Evolutionary conservation across 2,888 invertebrate genomes (phyloP).

Genomic region (Sinhomidia bicolor): DNA sequence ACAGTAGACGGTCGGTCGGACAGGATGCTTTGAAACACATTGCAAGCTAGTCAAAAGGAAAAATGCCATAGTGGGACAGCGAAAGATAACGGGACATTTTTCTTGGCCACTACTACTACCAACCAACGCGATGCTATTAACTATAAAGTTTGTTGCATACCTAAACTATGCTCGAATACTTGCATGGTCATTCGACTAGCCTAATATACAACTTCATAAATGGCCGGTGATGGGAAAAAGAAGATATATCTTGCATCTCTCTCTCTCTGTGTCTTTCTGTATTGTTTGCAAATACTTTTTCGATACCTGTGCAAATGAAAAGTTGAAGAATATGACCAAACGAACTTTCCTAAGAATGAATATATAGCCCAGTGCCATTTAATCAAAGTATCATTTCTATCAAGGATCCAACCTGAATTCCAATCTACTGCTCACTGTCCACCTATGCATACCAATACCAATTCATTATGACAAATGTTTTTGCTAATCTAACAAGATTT

Average conservation of each 20-base stretch:
- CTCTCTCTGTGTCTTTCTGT: too few species aligned
- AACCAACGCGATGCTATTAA: not conserved
- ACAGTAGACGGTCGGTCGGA: conserved; percentile 3
- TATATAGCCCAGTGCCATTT: not conserved
- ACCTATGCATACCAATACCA: not conserved
- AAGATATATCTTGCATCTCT: too few species aligned
- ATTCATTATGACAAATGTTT: not conserved
- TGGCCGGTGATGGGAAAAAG: too few species aligned
- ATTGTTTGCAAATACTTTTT: not conserved
- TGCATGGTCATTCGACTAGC: conserved; percentile 13
- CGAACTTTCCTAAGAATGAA: conserved; percentile 26
- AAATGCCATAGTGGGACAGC: conserved; percentile 58
- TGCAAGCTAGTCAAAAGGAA: conserved; percentile 24
- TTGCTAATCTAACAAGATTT: not conserved
- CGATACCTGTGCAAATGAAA: not conserved
- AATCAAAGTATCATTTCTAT: conserved; percentile 17
- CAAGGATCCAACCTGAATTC: conserved; percentile 12
- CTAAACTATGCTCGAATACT: conserved; percentile 4
- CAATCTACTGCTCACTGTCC: not conserved
- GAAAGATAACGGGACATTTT: conserved; percentile 49
- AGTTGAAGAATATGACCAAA: not conserved
- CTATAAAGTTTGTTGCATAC: too few species aligned
- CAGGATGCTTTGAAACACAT: not conserved
- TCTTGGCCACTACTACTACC: conserved; percentile 41
- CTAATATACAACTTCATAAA: not conserved